Evolutionary conservation across 2,888 invertebrate species (phyloP).

Genomic region (Phrixothrix hirtus): DNA sequence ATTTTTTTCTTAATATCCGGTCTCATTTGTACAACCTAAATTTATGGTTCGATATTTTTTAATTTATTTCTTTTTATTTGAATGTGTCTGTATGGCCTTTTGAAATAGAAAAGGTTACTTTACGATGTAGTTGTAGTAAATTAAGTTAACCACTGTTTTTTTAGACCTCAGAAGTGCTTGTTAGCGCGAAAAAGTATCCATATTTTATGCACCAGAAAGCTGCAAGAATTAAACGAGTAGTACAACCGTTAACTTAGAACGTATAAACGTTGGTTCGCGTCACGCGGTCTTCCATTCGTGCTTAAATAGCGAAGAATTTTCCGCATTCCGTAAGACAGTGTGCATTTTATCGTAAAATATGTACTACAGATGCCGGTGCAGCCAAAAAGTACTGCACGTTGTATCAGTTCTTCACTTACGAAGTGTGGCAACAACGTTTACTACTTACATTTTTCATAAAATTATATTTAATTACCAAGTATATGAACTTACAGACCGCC

Average conservation of each 20-base stretch:
- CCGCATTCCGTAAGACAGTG: constrained; percentile 35
- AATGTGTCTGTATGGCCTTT: no score
- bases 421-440: no score
- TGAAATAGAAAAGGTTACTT: no score
- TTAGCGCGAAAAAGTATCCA: constrained; percentile 10
- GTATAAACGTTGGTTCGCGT: constrained; percentile 32
- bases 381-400: constrained; percentile 14
- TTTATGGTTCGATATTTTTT: background rate
- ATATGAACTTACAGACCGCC: background rate
- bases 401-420: no score
- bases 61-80: no score
- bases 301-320: constrained; percentile 35
- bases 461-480: no score
- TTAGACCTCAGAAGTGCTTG: constrained; percentile 8
- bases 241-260: constrained; percentile 25
- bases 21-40: background rate
- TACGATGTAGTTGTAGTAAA: no score
- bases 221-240: constrained; percentile 11
- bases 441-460: no score
- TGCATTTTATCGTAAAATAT: constrained; percentile 27
- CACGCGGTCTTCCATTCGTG: constrained; percentile 38
- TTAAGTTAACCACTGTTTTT: background rate
- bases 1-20: background rate
- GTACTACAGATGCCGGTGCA: constrained; percentile 12
- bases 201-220: constrained; percentile 9